Percentiles rank a stretch among this genome's conserved stretches.
phyloP scores from a whole-genome alignment of 2,888 invertebrate genomes.

The Scaptodrosophila latifasciaeformis region DNA sequence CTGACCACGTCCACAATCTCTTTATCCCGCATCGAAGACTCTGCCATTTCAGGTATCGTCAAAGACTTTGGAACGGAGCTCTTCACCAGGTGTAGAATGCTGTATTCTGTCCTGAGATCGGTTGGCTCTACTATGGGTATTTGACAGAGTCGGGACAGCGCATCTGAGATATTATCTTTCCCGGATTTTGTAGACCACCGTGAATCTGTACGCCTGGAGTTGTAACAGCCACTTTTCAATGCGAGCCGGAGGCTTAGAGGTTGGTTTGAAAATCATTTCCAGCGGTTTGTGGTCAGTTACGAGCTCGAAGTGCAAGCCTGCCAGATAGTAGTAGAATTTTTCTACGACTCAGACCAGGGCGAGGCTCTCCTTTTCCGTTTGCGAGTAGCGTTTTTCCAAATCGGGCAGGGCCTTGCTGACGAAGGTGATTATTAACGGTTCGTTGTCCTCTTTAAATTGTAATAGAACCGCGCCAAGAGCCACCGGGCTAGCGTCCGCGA shows the following conservation, averaged over 20 bases:
- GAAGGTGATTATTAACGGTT: too few relatives aligned
- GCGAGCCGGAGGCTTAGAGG: conserved; percentile 32
- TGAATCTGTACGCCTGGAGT: conserved; percentile 27
- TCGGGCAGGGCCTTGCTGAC: too few relatives aligned
- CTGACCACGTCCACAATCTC: too few relatives aligned
- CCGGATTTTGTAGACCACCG: conserved; percentile 23
- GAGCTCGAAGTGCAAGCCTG: too few relatives aligned
- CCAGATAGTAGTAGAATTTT: conserved; percentile 47
- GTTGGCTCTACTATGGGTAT: not conserved
- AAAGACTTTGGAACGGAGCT: conserved; percentile 14
- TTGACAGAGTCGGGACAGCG: conserved; percentile 21
- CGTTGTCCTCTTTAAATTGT: too few relatives aligned
- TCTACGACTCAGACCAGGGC: conserved; percentile 63
- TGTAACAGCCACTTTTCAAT: conserved; percentile 32
- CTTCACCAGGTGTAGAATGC: conserved; percentile 19
- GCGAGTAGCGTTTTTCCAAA: too few relatives aligned
- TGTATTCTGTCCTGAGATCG: conserved; percentile 9
- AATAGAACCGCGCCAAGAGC: too few relatives aligned
- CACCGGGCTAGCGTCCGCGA: too few relatives aligned
- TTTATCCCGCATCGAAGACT: too few relatives aligned
- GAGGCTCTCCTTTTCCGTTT: too few relatives aligned
- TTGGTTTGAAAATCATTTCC: conserved; percentile 38
- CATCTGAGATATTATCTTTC: conserved; percentile 26
- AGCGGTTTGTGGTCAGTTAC: conserved; percentile 31
- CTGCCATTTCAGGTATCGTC: conserved; percentile 21